Conservation (phyloP, 2,888 invertebrate species). For the Heliothis peltigera region DNA sequence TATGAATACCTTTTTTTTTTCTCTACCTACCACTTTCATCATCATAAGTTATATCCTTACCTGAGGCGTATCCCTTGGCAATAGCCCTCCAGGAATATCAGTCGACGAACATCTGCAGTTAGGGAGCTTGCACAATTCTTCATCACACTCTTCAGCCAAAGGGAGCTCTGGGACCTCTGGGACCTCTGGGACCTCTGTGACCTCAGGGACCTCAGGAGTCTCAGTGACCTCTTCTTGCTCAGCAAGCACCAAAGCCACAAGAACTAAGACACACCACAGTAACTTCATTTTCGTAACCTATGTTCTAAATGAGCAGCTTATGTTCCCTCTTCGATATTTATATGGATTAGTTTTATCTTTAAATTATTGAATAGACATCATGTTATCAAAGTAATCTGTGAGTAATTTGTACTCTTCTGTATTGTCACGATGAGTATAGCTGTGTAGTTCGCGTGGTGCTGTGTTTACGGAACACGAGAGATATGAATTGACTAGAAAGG, state of each 20-base stretch:
- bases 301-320: constrained; percentile 14
- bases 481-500: neutral
- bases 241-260: constrained; percentile 36
- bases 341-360: constrained; percentile 41
- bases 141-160: constrained; percentile 76
- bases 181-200: too few species aligned
- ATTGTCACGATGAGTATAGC: constrained; percentile 11
- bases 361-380: constrained; percentile 15
- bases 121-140: constrained; percentile 83
- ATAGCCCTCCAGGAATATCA: constrained; percentile 83
- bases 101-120: constrained; percentile 87
- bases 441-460: neutral
- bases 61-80: constrained; percentile 85
- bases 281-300: constrained; percentile 51
- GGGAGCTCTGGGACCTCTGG: constrained; percentile 46
- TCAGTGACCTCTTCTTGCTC: constrained; percentile 18
- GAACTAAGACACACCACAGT: constrained; percentile 19
- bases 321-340: constrained; percentile 44
- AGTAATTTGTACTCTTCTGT: neutral
- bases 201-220: too few species aligned
- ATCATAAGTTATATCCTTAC: constrained; percentile 66
- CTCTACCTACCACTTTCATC: neutral
- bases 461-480: neutral
- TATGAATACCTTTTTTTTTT: too few species aligned
- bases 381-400: constrained; percentile 17